Conservation (phyloP, 2,888 invertebrate genomes). For the Oxystoma pomonae region DNA sequence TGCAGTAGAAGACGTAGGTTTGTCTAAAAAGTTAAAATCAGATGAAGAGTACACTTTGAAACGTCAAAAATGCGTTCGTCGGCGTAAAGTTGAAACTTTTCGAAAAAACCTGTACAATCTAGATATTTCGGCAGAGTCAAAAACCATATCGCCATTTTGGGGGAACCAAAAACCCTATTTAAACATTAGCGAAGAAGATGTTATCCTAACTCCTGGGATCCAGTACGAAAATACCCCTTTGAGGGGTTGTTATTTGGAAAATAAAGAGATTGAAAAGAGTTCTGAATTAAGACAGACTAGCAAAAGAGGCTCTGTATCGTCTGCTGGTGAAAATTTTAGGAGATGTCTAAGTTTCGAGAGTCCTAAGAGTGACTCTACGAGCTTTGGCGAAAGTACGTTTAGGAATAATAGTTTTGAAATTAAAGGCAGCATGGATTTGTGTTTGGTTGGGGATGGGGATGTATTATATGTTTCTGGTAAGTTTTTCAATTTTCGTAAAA, state of each 20-base stretch:
- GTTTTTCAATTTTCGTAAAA: conserved; percentile 22
- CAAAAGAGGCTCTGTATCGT: conserved; percentile 28
- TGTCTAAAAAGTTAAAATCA: conserved; percentile 27
- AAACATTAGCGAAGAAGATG: conserved; percentile 14
- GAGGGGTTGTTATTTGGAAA: conserved; percentile 32
- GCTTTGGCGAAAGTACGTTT: conserved; percentile 34
- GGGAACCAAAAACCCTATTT: conserved; percentile 18
- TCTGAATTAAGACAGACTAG: background rate
- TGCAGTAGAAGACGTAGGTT: conserved; percentile 19
- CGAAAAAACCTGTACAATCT: conserved; percentile 23
- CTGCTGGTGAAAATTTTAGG: conserved; percentile 39
- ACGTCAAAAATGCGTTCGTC: conserved; percentile 56
- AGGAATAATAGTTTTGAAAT: conserved; percentile 30
- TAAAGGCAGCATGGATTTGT: conserved; percentile 45
- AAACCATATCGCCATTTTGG: conserved; percentile 24
- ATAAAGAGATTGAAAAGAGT: conserved; percentile 25
- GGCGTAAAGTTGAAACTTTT: conserved; percentile 40
- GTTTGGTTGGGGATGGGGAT: conserved; percentile 24
- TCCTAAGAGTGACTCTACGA: conserved; percentile 31
- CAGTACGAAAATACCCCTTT: conserved; percentile 33
- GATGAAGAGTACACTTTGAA: conserved; percentile 43
- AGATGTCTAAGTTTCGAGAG: conserved; percentile 47
- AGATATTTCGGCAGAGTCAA: conserved; percentile 22
- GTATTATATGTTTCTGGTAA: conserved; percentile 47
- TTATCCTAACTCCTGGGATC: background rate